A percentile compares a stretch with the other conserved stretches of the same genome.
Evolutionary conservation across 1,140 invertebrate genomes (phyloP).

Genomic region (Drosophila nigromelanica): DNA sequence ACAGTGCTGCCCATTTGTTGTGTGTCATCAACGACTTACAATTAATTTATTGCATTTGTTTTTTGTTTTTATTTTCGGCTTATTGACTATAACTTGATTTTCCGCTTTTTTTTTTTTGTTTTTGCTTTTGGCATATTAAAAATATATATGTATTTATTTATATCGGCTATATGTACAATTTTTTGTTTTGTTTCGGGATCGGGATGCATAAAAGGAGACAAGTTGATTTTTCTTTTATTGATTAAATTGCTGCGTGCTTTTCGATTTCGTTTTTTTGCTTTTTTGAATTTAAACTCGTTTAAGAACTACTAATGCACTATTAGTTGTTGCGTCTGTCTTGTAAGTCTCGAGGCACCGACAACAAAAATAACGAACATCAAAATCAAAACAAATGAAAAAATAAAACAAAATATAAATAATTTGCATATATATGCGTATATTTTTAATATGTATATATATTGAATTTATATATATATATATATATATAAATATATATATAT

Average conservation of each 20-base stretch:
- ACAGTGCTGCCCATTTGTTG: conserved; percentile 24
- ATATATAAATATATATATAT: conserved; percentile 49
- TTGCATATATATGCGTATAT: conserved; percentile 65
- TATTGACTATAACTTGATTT: conserved; percentile 47
- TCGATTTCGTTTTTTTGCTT: conserved; percentile 3
- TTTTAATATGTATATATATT: conserved; percentile 32
- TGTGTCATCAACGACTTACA: conserved; percentile 41
- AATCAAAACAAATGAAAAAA: conserved; percentile 32
- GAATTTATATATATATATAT: conserved; percentile 23
- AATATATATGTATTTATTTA: conserved; percentile 49
- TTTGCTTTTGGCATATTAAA: conserved; percentile 70
- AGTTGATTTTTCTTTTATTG: conserved; percentile 38
- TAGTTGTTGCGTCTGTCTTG: conserved; percentile 60
- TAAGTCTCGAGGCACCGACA: conserved; percentile 56
- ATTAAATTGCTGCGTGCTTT: conserved; percentile 38
- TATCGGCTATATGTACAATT: conserved; percentile 46
- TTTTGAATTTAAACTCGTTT: conserved; percentile 62
- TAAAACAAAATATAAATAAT: conserved; percentile 33
- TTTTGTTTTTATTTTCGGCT: conserved; percentile 14
- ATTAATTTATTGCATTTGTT: conserved; percentile 62
- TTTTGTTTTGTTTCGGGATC: not conserved
- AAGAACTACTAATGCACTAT: conserved; percentile 77
- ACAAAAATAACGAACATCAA: conserved; percentile 26
- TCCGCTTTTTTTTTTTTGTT: conserved; percentile 31
- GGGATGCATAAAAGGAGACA: not conserved